Conservation (phyloP, 2,888 invertebrate species). For the Athetis lepigone region DNA sequence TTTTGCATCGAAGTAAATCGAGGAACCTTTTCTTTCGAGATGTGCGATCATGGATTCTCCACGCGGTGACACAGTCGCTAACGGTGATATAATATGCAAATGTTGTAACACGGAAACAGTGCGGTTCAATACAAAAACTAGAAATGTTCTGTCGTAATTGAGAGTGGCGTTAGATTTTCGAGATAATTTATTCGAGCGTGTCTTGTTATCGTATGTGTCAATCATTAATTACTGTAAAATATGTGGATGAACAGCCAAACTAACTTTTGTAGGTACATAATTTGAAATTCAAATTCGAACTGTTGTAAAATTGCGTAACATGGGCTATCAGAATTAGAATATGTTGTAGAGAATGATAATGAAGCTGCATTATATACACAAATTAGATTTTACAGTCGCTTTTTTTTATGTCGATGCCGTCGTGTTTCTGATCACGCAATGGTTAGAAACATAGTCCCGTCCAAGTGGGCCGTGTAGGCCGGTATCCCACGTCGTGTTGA, state of each 20-base stretch:
- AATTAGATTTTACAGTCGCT: neutral
- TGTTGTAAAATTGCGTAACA: slow-evolving; percentile 40
- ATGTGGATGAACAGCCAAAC: slow-evolving; percentile 42
- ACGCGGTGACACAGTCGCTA: slow-evolving; percentile 72
- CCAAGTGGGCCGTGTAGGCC: slow-evolving; percentile 46
- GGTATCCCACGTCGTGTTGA: slow-evolving; percentile 63
- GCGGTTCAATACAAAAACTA: slow-evolving; percentile 55
- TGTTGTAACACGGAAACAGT: slow-evolving; percentile 64
- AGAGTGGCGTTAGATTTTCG: slow-evolving; percentile 55
- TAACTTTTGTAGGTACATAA: slow-evolving; percentile 31
- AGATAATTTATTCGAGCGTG: slow-evolving; percentile 54
- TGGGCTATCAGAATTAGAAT: slow-evolving; percentile 22
- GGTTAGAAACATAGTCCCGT: slow-evolving; percentile 15
- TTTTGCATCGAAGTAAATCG: slow-evolving; percentile 78
- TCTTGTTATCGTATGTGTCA: slow-evolving; percentile 55
- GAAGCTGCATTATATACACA: slow-evolving; percentile 2
- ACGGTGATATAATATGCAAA: slow-evolving; percentile 71
- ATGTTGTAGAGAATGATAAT: slow-evolving; percentile 20
- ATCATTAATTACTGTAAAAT: slow-evolving; percentile 58
- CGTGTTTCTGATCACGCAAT: slow-evolving; percentile 10
- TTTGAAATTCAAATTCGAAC: slow-evolving; percentile 47
- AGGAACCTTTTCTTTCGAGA: slow-evolving; percentile 68
- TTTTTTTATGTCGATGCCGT: neutral
- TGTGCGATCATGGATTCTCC: slow-evolving; percentile 74
- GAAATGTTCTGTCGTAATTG: slow-evolving; percentile 54